Percentiles rank a stretch among this genome's conserved stretches.
phyloP scores from a whole-genome alignment of 2,113 vertebrate species.

The Dascyllus trimaculatus region DNA sequence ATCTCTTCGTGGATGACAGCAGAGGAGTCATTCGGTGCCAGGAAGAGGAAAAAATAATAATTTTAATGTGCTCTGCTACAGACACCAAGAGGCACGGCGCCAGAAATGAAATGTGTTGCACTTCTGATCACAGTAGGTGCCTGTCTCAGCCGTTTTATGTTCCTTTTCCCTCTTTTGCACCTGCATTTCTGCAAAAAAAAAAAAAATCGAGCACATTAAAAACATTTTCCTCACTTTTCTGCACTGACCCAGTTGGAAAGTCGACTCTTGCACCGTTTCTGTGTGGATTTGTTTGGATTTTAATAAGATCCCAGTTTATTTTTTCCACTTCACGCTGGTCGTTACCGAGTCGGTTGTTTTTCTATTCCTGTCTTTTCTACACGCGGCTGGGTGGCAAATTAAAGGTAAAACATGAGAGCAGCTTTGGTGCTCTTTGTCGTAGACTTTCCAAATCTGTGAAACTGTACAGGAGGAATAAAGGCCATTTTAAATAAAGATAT shows the following conservation, averaged over 20 bases:
- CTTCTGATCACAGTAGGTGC: conserved; percentile 1
- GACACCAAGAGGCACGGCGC: conserved; percentile 10
- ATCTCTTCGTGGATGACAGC: background rate
- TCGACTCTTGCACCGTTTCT: background rate
- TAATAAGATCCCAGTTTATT: background rate
- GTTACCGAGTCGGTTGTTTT: background rate
- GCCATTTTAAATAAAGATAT: background rate
- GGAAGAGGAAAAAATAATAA: background rate
- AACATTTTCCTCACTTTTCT: background rate
- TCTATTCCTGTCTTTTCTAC: background rate
- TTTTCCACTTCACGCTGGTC: background rate
- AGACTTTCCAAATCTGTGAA: background rate
- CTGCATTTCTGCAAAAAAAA: conserved; percentile 1
- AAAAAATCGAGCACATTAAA: background rate
- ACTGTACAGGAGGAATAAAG: background rate
- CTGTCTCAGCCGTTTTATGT: background rate
- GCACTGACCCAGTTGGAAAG: background rate
- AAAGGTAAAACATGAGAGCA: background rate
- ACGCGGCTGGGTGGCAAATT: background rate
- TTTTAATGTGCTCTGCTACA: background rate
- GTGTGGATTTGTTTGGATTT: conserved; percentile 6
- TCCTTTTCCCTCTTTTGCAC: background rate
- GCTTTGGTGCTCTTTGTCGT: no score
- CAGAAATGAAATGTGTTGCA: conserved; percentile 5
- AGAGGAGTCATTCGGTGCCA: background rate